A percentile compares a stretch with the other conserved stretches of the same genome.
phyloP scores from a whole-genome alignment of 2,888 invertebrate species.

The Hypselothyrea guttata region DNA sequence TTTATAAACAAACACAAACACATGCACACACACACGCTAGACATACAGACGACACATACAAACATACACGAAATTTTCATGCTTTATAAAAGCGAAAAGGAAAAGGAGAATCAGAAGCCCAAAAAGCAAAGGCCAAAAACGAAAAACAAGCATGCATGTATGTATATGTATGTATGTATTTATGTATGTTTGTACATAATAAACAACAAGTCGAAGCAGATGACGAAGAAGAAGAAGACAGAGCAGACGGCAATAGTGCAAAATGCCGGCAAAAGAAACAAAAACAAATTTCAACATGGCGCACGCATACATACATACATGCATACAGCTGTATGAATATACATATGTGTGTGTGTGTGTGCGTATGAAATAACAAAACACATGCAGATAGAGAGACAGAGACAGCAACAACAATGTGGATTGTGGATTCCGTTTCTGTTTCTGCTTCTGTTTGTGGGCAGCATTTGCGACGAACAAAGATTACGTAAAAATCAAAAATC shows the following conservation, averaged over 20 bases:
- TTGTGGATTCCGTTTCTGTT: constrained; percentile 5
- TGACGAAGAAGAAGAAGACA: not conserved
- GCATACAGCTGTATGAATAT: constrained; percentile 2
- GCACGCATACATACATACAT: not conserved
- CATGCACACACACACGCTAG: not conserved
- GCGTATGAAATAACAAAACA: constrained; percentile 2
- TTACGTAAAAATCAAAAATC: constrained; percentile 65
- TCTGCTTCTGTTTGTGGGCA: constrained; percentile 7
- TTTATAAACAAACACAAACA: constrained; percentile 67
- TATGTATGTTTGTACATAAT: constrained; percentile 39
- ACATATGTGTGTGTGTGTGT: not conserved
- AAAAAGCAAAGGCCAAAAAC: not conserved
- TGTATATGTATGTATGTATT: not conserved
- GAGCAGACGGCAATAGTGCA: constrained; percentile 7
- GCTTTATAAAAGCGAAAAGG: too few species aligned
- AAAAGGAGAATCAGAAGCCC: constrained; percentile 1
- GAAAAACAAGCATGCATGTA: not conserved
- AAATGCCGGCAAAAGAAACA: constrained; percentile 64
- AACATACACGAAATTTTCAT: not conserved
- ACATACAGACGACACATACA: not conserved
- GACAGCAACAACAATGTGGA: constrained; percentile 28
- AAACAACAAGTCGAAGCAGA: constrained; percentile 52
- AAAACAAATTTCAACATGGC: constrained; percentile 17
- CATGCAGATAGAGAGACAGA: constrained; percentile 16
- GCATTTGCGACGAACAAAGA: constrained; percentile 33